Evolutionary conservation across 2,113 vertebrate species (phyloP).

Genomic region (Burhinus oedicnemus): DNA sequence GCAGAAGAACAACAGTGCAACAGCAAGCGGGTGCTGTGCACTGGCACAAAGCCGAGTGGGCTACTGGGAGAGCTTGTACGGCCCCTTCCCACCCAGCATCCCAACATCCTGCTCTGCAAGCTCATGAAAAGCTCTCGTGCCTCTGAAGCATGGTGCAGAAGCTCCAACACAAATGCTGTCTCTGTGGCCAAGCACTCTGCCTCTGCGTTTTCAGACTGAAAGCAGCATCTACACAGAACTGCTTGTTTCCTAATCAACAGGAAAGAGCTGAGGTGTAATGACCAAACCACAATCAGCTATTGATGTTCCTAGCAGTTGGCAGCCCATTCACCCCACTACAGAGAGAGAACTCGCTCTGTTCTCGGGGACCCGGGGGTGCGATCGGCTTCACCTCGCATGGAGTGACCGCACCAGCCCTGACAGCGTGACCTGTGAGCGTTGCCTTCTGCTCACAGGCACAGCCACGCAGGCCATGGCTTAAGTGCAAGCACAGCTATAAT

Average conservation of each 20-base stretch:
- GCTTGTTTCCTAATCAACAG: not conserved
- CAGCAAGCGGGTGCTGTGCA: not conserved
- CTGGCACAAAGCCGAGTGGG: not conserved
- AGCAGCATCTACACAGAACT: not conserved
- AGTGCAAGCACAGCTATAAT: not conserved
- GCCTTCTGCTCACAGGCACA: not conserved
- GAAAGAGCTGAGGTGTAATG: not conserved
- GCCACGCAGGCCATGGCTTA: accelerated
- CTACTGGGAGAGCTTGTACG: not conserved
- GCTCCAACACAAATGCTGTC: accelerated
- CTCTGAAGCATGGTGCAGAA: not conserved
- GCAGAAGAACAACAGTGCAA: not conserved
- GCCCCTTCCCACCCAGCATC: not conserved
- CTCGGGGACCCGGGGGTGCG: not conserved
- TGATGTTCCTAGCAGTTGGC: accelerated
- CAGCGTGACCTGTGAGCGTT: accelerated
- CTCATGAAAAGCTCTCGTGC: not conserved
- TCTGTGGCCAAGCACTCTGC: not conserved
- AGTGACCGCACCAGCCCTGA: accelerated
- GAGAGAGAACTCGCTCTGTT: not conserved
- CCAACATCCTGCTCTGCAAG: not conserved
- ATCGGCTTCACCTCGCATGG: accelerated
- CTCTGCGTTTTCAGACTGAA: not conserved
- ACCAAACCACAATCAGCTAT: not conserved
- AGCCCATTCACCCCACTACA: not conserved